Percentiles rank a stretch among this genome's conserved stretches.
Evolutionary conservation across 2,797 vertebrate genomes (phyloP).

Genomic region (Silurus lanzhouensis): DNA sequence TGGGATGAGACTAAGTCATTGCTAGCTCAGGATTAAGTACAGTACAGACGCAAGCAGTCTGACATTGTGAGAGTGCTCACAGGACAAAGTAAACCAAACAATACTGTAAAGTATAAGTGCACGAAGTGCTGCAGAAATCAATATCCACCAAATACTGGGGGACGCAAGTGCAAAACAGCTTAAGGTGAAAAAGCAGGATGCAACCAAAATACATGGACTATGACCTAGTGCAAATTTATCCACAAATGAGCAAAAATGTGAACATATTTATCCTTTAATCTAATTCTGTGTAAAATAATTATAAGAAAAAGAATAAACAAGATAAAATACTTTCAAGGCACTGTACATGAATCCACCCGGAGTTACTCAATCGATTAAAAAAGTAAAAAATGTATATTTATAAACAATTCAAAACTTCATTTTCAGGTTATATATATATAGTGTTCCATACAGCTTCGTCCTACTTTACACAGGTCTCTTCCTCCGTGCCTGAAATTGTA

Average conservation of each 20-base stretch:
- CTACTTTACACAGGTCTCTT: not conserved
- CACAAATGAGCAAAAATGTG: not conserved
- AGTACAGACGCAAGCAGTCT: not conserved
- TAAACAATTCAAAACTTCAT: not conserved
- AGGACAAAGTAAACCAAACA: not conserved
- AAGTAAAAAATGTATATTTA: not conserved
- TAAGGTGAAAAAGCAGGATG: not conserved
- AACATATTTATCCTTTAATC: not conserved
- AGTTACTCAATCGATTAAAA: not conserved
- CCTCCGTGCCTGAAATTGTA: not conserved
- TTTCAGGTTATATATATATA: not conserved
- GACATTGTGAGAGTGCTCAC: not conserved
- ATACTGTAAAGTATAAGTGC: not conserved
- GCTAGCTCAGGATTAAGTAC: too few species aligned
- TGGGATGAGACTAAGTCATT: too few species aligned
- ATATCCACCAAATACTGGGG: not conserved
- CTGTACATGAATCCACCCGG: not conserved
- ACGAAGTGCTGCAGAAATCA: not conserved
- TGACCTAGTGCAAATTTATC: not conserved
- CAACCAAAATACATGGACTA: not conserved
- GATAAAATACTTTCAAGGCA: not conserved
- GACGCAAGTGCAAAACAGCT: not conserved
- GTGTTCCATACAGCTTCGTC: not conserved
- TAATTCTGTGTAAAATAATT: not conserved
- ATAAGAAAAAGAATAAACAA: not conserved